Conservation (phyloP, 2,113 vertebrate genomes). For the Scartelaos histophorus region DNA sequence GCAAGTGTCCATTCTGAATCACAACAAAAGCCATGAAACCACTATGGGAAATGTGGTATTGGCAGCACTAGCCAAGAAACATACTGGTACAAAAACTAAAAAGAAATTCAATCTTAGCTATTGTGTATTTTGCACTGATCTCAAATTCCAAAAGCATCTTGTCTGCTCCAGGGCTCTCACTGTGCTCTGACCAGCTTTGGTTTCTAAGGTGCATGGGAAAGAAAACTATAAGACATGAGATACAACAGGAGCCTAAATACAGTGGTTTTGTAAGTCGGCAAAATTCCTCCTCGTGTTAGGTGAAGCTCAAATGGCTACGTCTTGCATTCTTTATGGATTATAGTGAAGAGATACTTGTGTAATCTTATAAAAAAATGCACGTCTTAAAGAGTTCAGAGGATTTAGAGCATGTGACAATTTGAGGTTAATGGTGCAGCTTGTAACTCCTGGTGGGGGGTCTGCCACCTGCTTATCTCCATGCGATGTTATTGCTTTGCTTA, state of each 20-base stretch:
- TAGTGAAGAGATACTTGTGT: constrained; percentile 6
- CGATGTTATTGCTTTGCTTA: neutral
- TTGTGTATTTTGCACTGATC: constrained; percentile 53
- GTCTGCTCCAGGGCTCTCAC: constrained; percentile 35
- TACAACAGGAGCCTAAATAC: constrained; percentile 16
- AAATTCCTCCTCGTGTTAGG: neutral
- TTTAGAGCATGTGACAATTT: too few species aligned
- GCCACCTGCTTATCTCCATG: neutral
- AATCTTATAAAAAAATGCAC: constrained; percentile 6
- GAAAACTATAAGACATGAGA: constrained; percentile 9
- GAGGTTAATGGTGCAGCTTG: too few species aligned
- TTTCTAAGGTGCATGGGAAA: constrained; percentile 30
- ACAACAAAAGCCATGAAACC: neutral
- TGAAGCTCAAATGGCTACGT: neutral
- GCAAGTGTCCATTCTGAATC: constrained; percentile 10
- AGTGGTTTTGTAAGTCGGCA: neutral
- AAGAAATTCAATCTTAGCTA: constrained; percentile 30
- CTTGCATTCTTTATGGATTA: constrained; percentile 27
- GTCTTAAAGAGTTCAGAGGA: too few species aligned
- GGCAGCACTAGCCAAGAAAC: neutral
- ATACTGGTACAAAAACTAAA: constrained; percentile 12
- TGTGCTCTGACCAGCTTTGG: constrained; percentile 24
- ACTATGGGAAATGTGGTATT: constrained; percentile 9
- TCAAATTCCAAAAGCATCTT: constrained; percentile 25
- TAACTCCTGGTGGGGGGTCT: too few species aligned